A percentile compares a stretch with the other conserved stretches of the same genome.
These are phyloP conservation scores for Andrena hattorfiana DNA, from an alignment of 2,888 invertebrate genomes.

Conservation along the genomic window DNA sequence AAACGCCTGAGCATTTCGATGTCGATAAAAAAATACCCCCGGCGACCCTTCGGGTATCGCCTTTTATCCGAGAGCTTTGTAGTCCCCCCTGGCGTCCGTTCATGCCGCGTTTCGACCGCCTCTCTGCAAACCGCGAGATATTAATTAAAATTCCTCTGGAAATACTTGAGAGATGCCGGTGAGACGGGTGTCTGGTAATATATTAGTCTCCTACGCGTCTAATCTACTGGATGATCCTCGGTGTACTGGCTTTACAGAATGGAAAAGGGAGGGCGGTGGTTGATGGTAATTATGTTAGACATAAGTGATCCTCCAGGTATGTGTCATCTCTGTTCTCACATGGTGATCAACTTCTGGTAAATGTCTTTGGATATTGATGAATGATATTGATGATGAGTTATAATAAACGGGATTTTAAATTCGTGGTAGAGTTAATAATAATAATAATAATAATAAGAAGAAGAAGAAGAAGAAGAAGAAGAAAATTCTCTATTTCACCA, in stretches of 20 bases:
- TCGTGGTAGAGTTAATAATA: too few species aligned
- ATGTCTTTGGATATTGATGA: too few species aligned
- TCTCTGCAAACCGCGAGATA: slow-evolving; percentile 65
- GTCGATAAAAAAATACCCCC: slow-evolving; percentile 42
- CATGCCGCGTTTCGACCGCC: slow-evolving; percentile 33
- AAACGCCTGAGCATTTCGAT: slow-evolving; percentile 35
- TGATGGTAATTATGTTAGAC: too few species aligned
- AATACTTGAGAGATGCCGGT: slow-evolving; percentile 67
- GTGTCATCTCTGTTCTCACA: too few species aligned
- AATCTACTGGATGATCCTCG: slow-evolving; percentile 30
- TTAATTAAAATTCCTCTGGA: slow-evolving; percentile 80
- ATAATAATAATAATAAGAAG: too few species aligned
- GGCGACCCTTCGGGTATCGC: slow-evolving; percentile 59
- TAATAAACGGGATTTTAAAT: too few species aligned
- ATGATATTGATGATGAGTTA: too few species aligned
- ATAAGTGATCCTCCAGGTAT: too few species aligned
- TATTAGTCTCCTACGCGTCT: slow-evolving; percentile 12
- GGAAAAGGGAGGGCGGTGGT: not conserved
- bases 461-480: too few species aligned
- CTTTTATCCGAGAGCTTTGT: slow-evolving; percentile 64
- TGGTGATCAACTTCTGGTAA: too few species aligned
- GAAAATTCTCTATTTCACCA: too few species aligned
- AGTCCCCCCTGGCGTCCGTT: slow-evolving; percentile 18
- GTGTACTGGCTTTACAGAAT: not conserved
- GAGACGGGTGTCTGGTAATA: slow-evolving; percentile 3